Percentiles rank a stretch among this genome's conserved stretches.
phyloP scores from a whole-genome alignment of 2,113 vertebrate genomes.

The Sturnira hondurensis region DNA sequence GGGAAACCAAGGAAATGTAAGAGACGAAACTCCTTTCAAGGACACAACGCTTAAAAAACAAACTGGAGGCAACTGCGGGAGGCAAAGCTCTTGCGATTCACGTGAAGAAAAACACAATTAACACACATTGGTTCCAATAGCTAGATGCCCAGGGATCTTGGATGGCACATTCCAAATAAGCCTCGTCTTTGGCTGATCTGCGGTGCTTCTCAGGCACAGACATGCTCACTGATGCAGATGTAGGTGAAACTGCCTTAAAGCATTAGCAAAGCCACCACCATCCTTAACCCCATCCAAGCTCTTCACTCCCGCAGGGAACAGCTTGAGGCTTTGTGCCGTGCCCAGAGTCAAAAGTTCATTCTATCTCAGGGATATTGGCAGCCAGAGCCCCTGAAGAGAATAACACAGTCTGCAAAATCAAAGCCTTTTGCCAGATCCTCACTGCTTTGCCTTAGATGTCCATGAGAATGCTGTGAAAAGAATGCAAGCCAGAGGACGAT shows the following conservation, averaged over 20 bases:
- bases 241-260: slow-evolving; percentile 72
- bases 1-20: background rate
- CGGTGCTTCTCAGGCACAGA: background rate
- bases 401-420: background rate
- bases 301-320: slow-evolving; percentile 36
- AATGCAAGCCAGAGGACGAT: background rate
- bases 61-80: background rate
- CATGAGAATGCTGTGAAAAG: background rate
- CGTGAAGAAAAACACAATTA: slow-evolving; percentile 44
- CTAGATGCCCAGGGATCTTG: slow-evolving; percentile 55
- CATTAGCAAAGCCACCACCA: slow-evolving; percentile 60
- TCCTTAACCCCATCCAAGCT: slow-evolving; percentile 56
- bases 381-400: background rate
- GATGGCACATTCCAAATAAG: slow-evolving; percentile 60
- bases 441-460: background rate
- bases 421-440: slow-evolving; percentile 15
- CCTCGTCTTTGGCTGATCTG: slow-evolving; percentile 63
- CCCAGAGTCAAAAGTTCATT: slow-evolving; percentile 76
- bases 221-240: slow-evolving; percentile 69
- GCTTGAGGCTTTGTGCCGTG: slow-evolving; percentile 39
- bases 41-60: background rate
- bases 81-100: background rate
- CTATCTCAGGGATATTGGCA: background rate
- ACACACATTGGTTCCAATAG: slow-evolving; percentile 28
- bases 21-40: slow-evolving; percentile 44